Percentiles rank a stretch among this genome's conserved stretches.
phyloP scores from a whole-genome alignment of 2,888 invertebrate species.

The Nomada lathburiana region DNA sequence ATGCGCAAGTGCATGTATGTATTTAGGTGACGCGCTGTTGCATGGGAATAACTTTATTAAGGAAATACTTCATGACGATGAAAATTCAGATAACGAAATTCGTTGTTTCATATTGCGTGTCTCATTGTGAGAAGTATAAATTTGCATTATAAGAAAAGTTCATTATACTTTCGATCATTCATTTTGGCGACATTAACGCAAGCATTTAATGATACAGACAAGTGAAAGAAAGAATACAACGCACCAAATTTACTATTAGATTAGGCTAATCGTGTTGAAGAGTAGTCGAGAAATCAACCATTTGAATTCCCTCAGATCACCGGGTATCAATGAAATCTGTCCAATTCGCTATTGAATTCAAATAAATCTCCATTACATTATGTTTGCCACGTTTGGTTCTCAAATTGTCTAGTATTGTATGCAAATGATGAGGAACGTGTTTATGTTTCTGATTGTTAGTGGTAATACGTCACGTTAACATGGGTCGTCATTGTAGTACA shows the following conservation, averaged over 20 bases:
- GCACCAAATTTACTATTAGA: neutral
- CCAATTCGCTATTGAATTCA: slow-evolving; percentile 10
- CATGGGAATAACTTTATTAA: too few relatives aligned
- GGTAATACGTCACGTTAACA: slow-evolving; percentile 31
- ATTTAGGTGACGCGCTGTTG: too few relatives aligned
- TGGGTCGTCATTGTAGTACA: neutral
- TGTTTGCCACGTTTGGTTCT: neutral
- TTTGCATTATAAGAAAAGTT: too few relatives aligned
- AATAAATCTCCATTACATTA: slow-evolving; percentile 22
- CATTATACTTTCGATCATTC: neutral
- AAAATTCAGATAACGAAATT: too few relatives aligned
- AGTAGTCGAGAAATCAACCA: slow-evolving; percentile 9
- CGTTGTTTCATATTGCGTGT: too few relatives aligned
- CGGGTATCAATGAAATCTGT: neutral
- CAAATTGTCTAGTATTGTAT: slow-evolving; percentile 38
- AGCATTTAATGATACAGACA: neutral
- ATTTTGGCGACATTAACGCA: neutral
- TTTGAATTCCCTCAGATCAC: neutral
- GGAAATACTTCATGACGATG: too few relatives aligned
- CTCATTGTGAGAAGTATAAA: too few relatives aligned
- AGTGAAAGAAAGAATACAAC: neutral
- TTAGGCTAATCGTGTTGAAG: neutral
- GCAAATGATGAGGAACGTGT: slow-evolving; percentile 31
- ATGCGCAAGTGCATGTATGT: too few relatives aligned
- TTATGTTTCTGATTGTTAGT: slow-evolving; percentile 12